These are phyloP conservation scores for Drosophila oshimai DNA, from an alignment of 1,140 invertebrate species.

Conservation along the genomic window DNA sequence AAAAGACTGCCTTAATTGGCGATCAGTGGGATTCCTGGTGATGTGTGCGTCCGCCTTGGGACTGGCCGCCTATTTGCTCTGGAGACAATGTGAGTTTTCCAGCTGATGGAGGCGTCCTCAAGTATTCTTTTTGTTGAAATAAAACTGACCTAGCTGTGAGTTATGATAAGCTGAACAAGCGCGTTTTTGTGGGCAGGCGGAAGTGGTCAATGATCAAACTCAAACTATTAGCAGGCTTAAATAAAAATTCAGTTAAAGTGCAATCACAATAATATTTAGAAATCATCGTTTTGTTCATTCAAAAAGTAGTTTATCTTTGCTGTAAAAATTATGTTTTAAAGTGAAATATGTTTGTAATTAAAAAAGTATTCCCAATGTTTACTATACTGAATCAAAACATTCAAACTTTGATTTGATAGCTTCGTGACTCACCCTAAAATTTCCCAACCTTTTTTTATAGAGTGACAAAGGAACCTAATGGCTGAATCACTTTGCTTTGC, in stretches of 20 bases:
- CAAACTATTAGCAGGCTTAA: not conserved
- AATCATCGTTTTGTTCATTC: too few relatives aligned
- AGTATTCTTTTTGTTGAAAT: constrained; percentile 26
- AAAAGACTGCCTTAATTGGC: constrained; percentile 65
- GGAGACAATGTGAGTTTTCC: constrained; percentile 62
- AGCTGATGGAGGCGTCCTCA: constrained; percentile 6
- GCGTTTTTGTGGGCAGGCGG: constrained; percentile 13
- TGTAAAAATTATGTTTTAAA: not conserved
- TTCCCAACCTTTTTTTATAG: not conserved
- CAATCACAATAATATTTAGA: too few relatives aligned
- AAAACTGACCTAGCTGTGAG: constrained; percentile 8
- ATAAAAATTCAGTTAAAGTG: too few relatives aligned
- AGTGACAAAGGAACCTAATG: constrained; percentile 4
- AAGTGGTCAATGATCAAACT: constrained; percentile 12
- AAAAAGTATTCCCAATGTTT: too few relatives aligned
- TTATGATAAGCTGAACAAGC: constrained; percentile 22
- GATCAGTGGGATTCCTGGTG: constrained; percentile 42
- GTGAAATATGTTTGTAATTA: too few relatives aligned
- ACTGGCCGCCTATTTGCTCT: constrained; percentile 62
- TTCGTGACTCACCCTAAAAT: not conserved
- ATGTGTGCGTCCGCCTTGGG: constrained; percentile 41
- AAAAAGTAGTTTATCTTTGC: too few relatives aligned
- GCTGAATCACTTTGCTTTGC: constrained; percentile 14
- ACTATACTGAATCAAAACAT: not conserved
- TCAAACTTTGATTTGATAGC: not conserved